A percentile compares a stretch with the other conserved stretches of the same genome.
phyloP scores from a whole-genome alignment of 1,140 invertebrate genomes.

The Penaeus vannamei region DNA sequence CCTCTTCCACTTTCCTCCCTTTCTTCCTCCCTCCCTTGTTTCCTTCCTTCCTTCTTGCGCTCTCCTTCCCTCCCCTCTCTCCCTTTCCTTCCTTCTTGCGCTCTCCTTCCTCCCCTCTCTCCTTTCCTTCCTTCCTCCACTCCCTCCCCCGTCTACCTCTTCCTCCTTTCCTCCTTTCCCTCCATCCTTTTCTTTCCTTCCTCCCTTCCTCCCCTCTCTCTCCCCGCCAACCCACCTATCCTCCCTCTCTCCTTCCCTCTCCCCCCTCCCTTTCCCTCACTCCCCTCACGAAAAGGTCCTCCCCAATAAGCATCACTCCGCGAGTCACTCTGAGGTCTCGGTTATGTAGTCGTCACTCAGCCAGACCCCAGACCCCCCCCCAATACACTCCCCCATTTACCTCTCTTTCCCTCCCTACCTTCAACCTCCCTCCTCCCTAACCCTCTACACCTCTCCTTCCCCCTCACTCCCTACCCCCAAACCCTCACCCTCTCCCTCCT shows the following conservation, averaged over 20 bases:
- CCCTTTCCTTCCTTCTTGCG: too few species aligned
- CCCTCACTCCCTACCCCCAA: too few species aligned
- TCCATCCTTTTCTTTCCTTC: not conserved
- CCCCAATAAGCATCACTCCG: too few species aligned
- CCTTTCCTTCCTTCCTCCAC: not conserved
- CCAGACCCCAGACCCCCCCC: not conserved
- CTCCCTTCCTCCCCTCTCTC: not conserved
- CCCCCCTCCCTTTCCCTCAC: not conserved
- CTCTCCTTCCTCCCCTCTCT: not conserved
- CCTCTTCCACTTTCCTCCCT: not conserved
- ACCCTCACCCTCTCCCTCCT: not conserved
- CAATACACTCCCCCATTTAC: not conserved
- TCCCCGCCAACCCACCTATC: not conserved
- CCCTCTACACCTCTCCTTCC: too few species aligned
- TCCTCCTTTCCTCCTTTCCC: not conserved
- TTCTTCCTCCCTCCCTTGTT: not conserved
- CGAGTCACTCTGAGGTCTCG: not conserved
- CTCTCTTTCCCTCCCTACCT: not conserved
- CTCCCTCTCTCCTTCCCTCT: not conserved
- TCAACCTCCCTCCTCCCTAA: too few species aligned
- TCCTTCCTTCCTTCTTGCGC: not conserved
- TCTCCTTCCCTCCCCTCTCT: not conserved
- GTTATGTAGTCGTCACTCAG: too few species aligned
- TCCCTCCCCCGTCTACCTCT: not conserved
- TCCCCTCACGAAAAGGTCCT: not conserved